These are phyloP conservation scores for Columbina picui DNA, from an alignment of 2,113 vertebrate species.

Conservation along the genomic window DNA sequence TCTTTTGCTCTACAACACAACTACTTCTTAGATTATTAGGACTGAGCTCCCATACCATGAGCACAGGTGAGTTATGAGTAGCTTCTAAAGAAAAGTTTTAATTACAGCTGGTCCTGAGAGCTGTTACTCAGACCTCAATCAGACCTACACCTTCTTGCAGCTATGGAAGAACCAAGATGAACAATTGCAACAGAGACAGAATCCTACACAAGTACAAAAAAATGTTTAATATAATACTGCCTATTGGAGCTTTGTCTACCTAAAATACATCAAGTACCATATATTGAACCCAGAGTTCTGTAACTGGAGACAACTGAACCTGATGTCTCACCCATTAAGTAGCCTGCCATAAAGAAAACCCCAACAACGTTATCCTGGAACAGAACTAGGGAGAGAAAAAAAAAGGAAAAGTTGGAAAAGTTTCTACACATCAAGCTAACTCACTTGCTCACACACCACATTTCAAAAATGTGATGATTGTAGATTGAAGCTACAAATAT, in stretches of 20 bases:
- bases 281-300: neutral
- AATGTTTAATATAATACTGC: no score
- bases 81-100: neutral
- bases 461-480: neutral
- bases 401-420: neutral
- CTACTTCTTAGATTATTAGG: neutral
- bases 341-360: neutral
- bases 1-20: neutral
- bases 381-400: neutral
- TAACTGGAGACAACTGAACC: neutral
- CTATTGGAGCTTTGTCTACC: neutral
- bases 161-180: neutral
- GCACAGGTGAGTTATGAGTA: neutral
- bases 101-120: neutral
- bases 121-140: neutral
- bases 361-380: neutral
- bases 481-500: neutral
- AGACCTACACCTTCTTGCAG: neutral
- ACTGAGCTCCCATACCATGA: neutral
- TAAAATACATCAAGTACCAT: neutral
- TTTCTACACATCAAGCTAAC: neutral
- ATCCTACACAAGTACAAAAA: neutral
- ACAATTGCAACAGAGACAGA: neutral
- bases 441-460: neutral
- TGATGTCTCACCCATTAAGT: neutral